Base-by-base conservation (phyloP, 2,888 invertebrate genomes). In the Drosophila neutralis region DNA sequence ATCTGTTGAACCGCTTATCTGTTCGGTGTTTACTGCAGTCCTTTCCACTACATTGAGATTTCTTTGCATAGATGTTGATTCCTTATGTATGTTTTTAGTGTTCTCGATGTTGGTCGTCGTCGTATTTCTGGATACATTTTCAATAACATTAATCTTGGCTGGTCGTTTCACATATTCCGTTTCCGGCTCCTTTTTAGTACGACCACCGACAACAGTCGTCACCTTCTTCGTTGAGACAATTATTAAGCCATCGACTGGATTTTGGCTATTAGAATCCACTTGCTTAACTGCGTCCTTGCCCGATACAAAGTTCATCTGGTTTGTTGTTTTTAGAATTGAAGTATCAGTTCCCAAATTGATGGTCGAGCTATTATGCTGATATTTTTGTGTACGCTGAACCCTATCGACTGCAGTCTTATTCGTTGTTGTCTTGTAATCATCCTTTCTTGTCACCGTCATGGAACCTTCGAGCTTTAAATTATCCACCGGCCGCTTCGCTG, bases 391-490 rank as follows among this genome's bases (percentile, higher is more conserved):
- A 27, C 83, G 82, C 45, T 87, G 78, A 48, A 78, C 73, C 33
- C 58, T 69, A 10, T 87, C 86, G 5, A 80, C 66, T 6, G 71
- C 73, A 2, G 77, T 75, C 33, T 76, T 89, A n/a, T 83, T 68
- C 2, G 69, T 64, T n/a, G 73, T 69, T 24, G 73, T 69, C 35
- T 83, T 80, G 35, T 78, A 89, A 35, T 91, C 89, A 64, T 91
- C 87, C 62, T 80, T 89, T 56, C 87, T 82, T 29, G 83, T 82
- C 15, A 91, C 78, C 10, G 89, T 74, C 86, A 91, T 87, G 5
- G 88, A 75, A 3, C 94, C 95, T 93, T 95, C 95, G 8, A 94
- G 94, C 87, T 93, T 94, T 11, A 96, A 90, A 91, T 96, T 96
- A 84, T 96, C 96, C 77, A 94, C 94, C 35, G 95, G 95, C 80